A percentile compares a stretch with the other conserved stretches of the same genome.
These are phyloP conservation scores for Yponomeuta plumbellus DNA, from an alignment of 2,888 invertebrate genomes.

Conservation along the genomic window DNA sequence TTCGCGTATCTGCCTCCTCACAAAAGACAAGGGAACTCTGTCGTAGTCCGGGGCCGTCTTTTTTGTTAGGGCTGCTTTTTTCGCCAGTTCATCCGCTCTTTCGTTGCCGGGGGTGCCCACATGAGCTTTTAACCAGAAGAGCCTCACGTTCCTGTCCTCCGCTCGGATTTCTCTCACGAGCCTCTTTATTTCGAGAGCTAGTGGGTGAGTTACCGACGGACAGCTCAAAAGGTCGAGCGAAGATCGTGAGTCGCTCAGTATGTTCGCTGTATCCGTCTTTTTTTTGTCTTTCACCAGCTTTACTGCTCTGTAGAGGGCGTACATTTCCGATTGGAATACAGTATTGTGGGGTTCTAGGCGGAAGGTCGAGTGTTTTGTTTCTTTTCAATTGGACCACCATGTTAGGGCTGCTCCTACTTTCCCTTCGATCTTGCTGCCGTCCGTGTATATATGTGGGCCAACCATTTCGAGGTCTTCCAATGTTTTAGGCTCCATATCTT, in stretches of 20 bases:
- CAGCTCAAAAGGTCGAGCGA: conserved; percentile 6
- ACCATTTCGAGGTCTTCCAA: background rate
- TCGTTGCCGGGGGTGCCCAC: conserved; percentile 18
- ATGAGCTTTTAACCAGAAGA: conserved; percentile 19
- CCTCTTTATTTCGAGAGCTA: background rate
- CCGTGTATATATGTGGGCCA: conserved; percentile 1
- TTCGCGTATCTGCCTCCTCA: conserved; percentile 12
- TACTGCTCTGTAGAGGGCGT: background rate
- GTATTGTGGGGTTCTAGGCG: background rate
- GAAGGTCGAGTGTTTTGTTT: background rate
- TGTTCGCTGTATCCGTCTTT: too few species aligned
- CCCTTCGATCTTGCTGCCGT: background rate
- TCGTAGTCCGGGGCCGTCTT: conserved; percentile 16
- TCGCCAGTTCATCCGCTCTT: conserved; percentile 19
- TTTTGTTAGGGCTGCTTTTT: conserved; percentile 15
- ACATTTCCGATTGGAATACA: background rate
- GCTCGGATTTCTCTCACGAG: background rate
- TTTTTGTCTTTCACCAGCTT: background rate
- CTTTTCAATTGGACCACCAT: background rate
- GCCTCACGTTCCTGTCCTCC: background rate
- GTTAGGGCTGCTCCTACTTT: background rate
- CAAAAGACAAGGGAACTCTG: conserved; percentile 14
- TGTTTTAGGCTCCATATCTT: background rate
- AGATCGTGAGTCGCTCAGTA: conserved; percentile 16
- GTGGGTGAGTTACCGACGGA: background rate